Conservation (phyloP, 2,797 vertebrate genomes). For the Poecilia picta region DNA sequence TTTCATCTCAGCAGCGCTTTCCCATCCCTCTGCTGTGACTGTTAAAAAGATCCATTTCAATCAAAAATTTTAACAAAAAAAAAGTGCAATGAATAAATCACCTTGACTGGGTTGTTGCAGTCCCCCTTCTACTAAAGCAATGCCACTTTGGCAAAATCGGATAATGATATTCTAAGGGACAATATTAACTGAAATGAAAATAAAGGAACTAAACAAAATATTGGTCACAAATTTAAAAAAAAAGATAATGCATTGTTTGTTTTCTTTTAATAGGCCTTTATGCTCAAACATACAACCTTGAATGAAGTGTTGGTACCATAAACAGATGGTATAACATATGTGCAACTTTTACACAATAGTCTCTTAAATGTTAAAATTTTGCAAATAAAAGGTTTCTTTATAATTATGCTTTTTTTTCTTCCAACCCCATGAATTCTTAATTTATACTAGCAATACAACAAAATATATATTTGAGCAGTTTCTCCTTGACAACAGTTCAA, state of each 20-base stretch:
- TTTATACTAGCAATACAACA: conserved; percentile 99
- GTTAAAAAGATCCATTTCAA: conserved; percentile 80
- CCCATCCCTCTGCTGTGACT: conserved; percentile 77
- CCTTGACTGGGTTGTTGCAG: conserved; percentile 70
- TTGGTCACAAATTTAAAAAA: conserved; percentile 85
- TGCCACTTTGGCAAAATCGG: conserved; percentile 87
- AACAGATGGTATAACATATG: conserved; percentile 88
- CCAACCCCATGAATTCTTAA: conserved; percentile 84
- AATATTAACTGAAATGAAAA: conserved; percentile 78
- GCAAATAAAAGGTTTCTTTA: conserved; percentile 93
- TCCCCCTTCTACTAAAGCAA: conserved; percentile 76
- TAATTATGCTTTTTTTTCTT: conserved; percentile 86
- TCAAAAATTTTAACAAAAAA: conserved; percentile 80
- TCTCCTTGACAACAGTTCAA: conserved; percentile 95
- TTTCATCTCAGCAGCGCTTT: conserved; percentile 79
- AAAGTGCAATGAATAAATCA: conserved; percentile 89
- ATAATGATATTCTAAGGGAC: conserved; percentile 83
- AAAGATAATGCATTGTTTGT: conserved; percentile 75
- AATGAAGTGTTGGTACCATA: conserved; percentile 89
- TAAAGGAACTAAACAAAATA: conserved; percentile 81
- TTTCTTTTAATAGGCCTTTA: conserved; percentile 69
- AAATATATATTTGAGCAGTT: conserved; percentile 99
- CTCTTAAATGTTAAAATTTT: conserved; percentile 89
- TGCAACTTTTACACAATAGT: conserved; percentile 95
- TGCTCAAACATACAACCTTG: conserved; percentile 86